Percentiles rank a stretch among this genome's conserved stretches.
Evolutionary conservation across 1,140 invertebrate species (phyloP).

Genomic region (Maniola jurtina): DNA sequence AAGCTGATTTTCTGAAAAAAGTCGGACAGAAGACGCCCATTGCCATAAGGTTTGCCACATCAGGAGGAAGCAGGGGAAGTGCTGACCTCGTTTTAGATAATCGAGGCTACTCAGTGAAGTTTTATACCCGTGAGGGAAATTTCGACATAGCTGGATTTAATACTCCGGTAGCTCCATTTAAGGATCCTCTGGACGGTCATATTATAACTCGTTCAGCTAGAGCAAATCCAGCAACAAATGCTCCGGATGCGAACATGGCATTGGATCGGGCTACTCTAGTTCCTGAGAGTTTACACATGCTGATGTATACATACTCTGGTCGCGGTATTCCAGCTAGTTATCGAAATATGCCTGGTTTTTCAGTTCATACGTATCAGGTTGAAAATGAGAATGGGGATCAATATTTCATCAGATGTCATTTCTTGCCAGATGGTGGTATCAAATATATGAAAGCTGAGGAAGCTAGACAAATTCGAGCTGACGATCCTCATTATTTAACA

Average conservation of each 20-base stretch:
- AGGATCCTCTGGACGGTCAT: slow-evolving; percentile 84
- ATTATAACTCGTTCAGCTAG: slow-evolving; percentile 83
- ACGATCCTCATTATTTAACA: slow-evolving; percentile 86
- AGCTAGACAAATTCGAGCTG: slow-evolving; percentile 80
- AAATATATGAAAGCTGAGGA: slow-evolving; percentile 80
- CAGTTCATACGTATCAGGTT: slow-evolving; percentile 85
- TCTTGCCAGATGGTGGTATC: slow-evolving; percentile 85
- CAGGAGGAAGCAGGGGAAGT: slow-evolving; percentile 92
- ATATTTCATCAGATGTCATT: slow-evolving; percentile 88
- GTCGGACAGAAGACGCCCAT: slow-evolving; percentile 93
- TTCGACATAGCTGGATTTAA: slow-evolving; percentile 77
- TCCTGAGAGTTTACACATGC: slow-evolving; percentile 87
- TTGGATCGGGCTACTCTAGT: slow-evolving; percentile 94
- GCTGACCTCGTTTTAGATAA: slow-evolving; percentile 83
- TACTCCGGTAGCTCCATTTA: slow-evolving; percentile 86
- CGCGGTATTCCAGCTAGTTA: slow-evolving; percentile 93
- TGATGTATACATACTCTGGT: slow-evolving; percentile 84
- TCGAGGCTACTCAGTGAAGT: slow-evolving; percentile 4
- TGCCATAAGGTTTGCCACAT: slow-evolving; percentile 86
- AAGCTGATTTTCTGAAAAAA: slow-evolving; percentile 89
- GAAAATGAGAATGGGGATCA: slow-evolving; percentile 81
- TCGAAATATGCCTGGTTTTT: slow-evolving; percentile 84
- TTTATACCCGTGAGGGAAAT: slow-evolving; percentile 13
- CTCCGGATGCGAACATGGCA: slow-evolving; percentile 89
- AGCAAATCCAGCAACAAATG: slow-evolving; percentile 85